Evolutionary conservation across 2,113 vertebrate species (phyloP).

Genomic region (Serinus canaria): DNA sequence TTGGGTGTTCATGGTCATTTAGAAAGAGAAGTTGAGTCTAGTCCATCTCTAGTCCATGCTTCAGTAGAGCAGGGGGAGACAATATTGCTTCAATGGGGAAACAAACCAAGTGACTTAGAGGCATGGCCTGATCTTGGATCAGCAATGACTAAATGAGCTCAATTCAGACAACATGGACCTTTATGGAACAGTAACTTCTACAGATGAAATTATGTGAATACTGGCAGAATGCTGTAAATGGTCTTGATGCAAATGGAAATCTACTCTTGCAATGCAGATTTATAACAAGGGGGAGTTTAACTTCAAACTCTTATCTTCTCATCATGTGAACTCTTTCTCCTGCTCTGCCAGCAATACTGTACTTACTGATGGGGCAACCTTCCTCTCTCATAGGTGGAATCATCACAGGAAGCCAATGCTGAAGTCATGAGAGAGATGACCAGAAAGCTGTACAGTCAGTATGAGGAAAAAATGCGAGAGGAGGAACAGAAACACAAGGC

Average conservation of each 20-base stretch:
- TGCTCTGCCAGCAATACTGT: neutral
- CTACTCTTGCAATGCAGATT: neutral
- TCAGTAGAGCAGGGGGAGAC: neutral
- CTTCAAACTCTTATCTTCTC: neutral
- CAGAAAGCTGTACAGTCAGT: constrained; percentile 83
- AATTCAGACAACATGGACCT: neutral
- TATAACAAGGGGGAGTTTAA: neutral
- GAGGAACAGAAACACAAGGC: constrained; percentile 83
- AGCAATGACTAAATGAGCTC: neutral
- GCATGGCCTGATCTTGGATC: neutral
- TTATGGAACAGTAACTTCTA: neutral
- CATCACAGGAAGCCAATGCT: constrained; percentile 81
- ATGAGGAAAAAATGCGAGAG: constrained; percentile 81
- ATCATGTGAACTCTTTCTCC: neutral
- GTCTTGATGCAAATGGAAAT: neutral
- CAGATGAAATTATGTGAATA: neutral
- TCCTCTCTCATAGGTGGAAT: constrained; percentile 79
- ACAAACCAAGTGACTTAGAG: neutral
- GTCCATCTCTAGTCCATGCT: neutral
- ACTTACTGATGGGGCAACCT: neutral
- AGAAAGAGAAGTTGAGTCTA: neutral
- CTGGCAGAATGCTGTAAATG: neutral
- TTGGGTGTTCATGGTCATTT: neutral
- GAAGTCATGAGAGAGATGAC: constrained; percentile 88
- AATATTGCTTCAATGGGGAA: neutral